Base-by-base conservation (phyloP, 1,140 invertebrate species). In the Drosophila rufa region DNA sequence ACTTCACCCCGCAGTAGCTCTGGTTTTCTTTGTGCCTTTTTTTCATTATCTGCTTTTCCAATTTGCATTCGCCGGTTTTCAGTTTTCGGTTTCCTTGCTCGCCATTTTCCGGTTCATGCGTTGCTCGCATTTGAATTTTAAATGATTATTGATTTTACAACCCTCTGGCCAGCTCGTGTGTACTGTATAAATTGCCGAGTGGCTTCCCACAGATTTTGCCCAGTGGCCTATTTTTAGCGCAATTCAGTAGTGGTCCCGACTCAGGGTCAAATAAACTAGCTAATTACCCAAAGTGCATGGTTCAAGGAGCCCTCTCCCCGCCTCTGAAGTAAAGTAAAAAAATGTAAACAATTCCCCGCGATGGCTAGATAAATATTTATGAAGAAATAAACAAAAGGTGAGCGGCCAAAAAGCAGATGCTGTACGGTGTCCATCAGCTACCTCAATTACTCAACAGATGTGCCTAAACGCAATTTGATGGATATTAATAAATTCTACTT, bases 41-140 rank as follows among this genome's bases (percentile, higher is more conserved):
- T 89, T 89, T 90, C 85, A 89, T 90, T 89, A 90, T 89, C 85
- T 90, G 85, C 73, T 89, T 90, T 90, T 70, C 79, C 85, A 90
- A 85, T 90, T 89, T 85, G 77, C 80, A 84, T 87, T 83, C 53
- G 84, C 80, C 80, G 58, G 81, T 68, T 58, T 55, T 53, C 51
- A 30, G 30, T 53, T 53, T 55, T 84, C 51, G 73, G 53, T 70
- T 75, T 78, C 74, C 81, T 57, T 48, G 58, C 64, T 77, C 73
- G 80, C 68, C 80, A 81, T 89, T 90, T 89, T 89, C 85, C 85
- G 85, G 86, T 90, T 82, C 84, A 89, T 84, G 85, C 75, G 82
- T 78, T 73, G 85, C 69, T 50, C 81, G 85, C 60, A 89, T 89
- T 89, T 89, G 85, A 89, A 89, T 89, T 90, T 89, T 75, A 89